phyloP scores from a whole-genome alignment of 1,140 invertebrate species.

The Campoletis sonorensis region DNA sequence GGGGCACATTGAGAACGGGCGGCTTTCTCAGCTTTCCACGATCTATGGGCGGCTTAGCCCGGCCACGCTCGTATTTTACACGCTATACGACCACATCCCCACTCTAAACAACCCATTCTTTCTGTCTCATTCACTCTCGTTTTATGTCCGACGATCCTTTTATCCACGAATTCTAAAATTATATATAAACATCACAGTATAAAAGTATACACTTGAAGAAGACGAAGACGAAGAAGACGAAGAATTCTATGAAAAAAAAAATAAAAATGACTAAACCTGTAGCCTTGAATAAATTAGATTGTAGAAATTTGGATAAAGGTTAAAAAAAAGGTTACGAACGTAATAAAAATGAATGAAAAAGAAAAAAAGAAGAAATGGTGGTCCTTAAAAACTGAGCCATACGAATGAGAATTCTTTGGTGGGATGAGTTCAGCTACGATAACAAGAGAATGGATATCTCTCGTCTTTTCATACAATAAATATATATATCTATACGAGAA shows the following conservation, averaged over 20 bases:
- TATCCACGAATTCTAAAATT: not conserved
- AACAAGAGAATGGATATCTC: too few relatives aligned
- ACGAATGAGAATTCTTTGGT: too few relatives aligned
- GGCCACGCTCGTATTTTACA: slow-evolving; percentile 65
- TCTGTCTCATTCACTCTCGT: slow-evolving; percentile 9
- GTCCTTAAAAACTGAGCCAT: too few relatives aligned
- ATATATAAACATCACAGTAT: not conserved
- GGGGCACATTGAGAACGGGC: slow-evolving; percentile 36
- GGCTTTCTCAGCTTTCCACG: slow-evolving; percentile 58
- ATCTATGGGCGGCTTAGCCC: slow-evolving; percentile 66
- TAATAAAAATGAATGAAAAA: too few relatives aligned
- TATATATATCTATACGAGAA: too few relatives aligned
- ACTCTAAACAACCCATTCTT: not conserved
- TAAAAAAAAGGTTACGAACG: not conserved
- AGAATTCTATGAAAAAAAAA: too few relatives aligned
- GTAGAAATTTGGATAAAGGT: too few relatives aligned
- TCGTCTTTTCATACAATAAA: too few relatives aligned
- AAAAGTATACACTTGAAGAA: not conserved
- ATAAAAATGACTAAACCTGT: not conserved
- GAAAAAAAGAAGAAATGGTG: too few relatives aligned
- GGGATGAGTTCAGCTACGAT: too few relatives aligned
- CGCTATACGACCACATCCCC: slow-evolving; percentile 25
- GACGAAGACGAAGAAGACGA: too few relatives aligned
- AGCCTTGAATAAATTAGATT: too few relatives aligned
- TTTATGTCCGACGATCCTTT: not conserved